Base-by-base conservation (phyloP, 2,113 vertebrate species). In the Verasper variegatus region DNA sequence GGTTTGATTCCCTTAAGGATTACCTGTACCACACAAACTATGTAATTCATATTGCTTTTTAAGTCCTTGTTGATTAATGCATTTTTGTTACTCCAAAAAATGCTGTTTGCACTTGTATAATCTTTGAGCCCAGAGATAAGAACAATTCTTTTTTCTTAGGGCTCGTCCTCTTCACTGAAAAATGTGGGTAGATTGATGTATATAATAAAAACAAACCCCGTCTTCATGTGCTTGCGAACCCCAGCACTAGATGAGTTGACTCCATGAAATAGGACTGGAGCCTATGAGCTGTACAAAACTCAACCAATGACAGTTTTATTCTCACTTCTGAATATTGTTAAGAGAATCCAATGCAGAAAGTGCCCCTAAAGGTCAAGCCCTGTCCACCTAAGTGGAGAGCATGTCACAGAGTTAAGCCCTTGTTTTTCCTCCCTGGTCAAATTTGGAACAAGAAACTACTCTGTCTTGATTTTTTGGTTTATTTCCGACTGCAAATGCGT, bases 351-450 rank as follows among this genome's bases (percentile, higher is more conserved):
- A 67, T 74, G 61, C 72, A 61, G 69, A 61, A 70, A 81, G 62
- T 82, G 75, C 74, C 84, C 78, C 45, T 21, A 76, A 90, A 88
- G 87, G 85, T 88, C 82, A 87, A 78, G 47, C 37, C 71, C 64
- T n/a, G n/a, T n/a, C n/a, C n/a, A 86, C 78, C 71, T 79, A 79
- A 84, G 82, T 84, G 76, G 60, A 81, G 74, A 78, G 79, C 67
- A 37, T 83, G 75, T 86, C 79, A 76, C 21, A 21, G 17, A 56
- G 9, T 31, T 9, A 47, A 27, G 67, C 6, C 24, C 24, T 24
- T 24, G 24, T 58, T 26, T 1, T 59, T 75, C 6, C 24, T 56
- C 20, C 1, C 4, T 24, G 52, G 35, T 71, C 14, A 42, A 62
- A 47, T 74, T 52, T 51, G 26, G 42, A 64, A 73, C 15, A 9